Evolutionary conservation across 2,113 vertebrate species (phyloP).

Genomic region (Pseudopodoces humilis): DNA sequence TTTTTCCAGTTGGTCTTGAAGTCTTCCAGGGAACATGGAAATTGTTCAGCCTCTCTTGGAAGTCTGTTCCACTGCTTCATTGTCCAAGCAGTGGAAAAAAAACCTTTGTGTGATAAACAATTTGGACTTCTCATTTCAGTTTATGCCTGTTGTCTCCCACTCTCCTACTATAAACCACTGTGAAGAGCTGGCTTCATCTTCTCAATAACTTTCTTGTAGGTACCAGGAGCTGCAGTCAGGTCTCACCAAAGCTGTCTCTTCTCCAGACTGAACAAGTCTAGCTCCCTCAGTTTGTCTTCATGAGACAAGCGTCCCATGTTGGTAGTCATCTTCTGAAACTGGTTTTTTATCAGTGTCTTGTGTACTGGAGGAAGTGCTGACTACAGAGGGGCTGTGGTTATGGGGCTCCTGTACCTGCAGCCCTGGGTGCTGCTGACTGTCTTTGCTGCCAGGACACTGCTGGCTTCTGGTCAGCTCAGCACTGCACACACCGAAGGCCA

Average conservation of each 20-base stretch:
- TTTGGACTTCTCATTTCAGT: not conserved
- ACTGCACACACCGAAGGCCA: not conserved
- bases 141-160: not conserved
- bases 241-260: not conserved
- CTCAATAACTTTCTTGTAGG: not conserved
- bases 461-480: not conserved
- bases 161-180: not conserved
- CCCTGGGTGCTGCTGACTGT: not conserved
- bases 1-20: not conserved
- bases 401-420: not conserved
- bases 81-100: not conserved
- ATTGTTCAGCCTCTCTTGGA: not conserved
- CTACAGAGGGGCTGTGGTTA: not conserved
- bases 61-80: not conserved
- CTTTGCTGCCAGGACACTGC: not conserved
- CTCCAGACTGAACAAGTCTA: not conserved
- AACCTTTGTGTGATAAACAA: not conserved
- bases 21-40: not conserved
- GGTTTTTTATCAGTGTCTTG: not conserved
- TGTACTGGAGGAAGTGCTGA: not conserved
- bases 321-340: not conserved
- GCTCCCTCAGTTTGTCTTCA: not conserved
- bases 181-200: not conserved
- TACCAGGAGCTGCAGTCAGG: not conserved
- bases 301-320: not conserved